A percentile compares a stretch with the other conserved stretches of the same genome.
These are phyloP conservation scores for Sturnus vulgaris DNA, from an alignment of 2,113 vertebrate genomes.

Conservation along the genomic window DNA sequence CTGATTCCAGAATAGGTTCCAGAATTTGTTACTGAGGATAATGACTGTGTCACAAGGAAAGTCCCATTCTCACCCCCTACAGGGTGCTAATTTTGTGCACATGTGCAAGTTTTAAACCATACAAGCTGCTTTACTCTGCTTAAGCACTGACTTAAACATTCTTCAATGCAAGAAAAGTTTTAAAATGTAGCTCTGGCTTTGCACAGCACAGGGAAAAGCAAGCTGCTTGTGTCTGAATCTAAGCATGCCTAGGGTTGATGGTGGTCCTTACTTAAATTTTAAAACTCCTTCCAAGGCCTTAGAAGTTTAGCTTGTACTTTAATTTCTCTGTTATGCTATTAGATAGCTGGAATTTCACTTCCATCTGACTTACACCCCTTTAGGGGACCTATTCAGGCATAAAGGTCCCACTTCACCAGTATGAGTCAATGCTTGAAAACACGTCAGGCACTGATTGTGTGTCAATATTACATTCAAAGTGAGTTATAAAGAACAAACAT, in stretches of 20 bases:
- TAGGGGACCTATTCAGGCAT: neutral
- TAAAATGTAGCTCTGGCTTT: neutral
- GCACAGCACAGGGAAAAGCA: neutral
- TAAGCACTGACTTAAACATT: neutral
- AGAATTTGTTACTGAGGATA: neutral
- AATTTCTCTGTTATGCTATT: neutral
- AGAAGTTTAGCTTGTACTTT: neutral
- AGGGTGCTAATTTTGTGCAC: neutral
- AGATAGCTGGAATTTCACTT: slow-evolving; percentile 9
- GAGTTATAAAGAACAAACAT: neutral
- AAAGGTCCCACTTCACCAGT: neutral
- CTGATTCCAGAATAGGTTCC: neutral
- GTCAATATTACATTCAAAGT: neutral
- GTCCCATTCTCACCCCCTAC: neutral
- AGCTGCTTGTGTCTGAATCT: neutral
- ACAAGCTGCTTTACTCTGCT: neutral
- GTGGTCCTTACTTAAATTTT: neutral
- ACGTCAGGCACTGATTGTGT: neutral
- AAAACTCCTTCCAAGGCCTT: neutral
- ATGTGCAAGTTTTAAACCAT: neutral
- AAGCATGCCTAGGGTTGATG: neutral
- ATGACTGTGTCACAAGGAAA: neutral
- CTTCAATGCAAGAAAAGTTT: neutral
- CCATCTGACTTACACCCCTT: neutral
- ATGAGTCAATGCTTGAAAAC: neutral